Evolutionary conservation across 2,797 vertebrate genomes (phyloP).

Genomic region (Sebastolobus alascanus): DNA sequence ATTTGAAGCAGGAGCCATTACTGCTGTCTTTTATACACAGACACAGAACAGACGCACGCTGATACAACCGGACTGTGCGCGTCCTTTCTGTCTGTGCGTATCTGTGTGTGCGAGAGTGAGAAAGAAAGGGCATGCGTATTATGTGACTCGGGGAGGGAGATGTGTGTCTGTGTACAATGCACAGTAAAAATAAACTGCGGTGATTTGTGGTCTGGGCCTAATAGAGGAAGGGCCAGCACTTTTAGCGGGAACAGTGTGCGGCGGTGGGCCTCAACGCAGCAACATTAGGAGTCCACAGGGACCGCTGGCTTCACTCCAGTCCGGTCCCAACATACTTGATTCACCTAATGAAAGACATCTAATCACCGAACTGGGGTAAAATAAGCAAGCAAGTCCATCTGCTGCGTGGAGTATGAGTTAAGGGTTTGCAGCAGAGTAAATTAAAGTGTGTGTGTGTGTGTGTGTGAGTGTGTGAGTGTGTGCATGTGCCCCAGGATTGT

Average conservation of each 20-base stretch:
- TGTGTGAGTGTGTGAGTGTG: constrained; percentile 25
- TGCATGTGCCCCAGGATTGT: constrained; percentile 8
- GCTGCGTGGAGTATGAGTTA: constrained; percentile 44
- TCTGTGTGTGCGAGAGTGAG: constrained; percentile 32
- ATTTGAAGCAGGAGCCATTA: constrained; percentile 89
- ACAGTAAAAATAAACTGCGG: constrained; percentile 77
- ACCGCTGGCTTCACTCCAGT: constrained; percentile 66
- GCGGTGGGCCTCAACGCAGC: constrained; percentile 55
- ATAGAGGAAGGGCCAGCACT: constrained; percentile 64
- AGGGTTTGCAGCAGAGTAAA: constrained; percentile 53
- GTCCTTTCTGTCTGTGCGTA: constrained; percentile 40
- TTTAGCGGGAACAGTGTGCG: constrained; percentile 58
- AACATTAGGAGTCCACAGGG: constrained; percentile 63
- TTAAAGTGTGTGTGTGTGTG: constrained; percentile 41
- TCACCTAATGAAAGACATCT: constrained; percentile 77
- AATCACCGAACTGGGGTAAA: constrained; percentile 70
- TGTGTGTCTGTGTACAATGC: constrained; percentile 72
- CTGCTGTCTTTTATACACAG: constrained; percentile 87
- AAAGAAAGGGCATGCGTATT: constrained; percentile 55
- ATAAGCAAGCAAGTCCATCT: constrained; percentile 74
- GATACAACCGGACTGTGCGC: constrained; percentile 58
- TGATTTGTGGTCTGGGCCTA: constrained; percentile 76
- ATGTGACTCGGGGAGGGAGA: constrained; percentile 64
- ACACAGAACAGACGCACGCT: constrained; percentile 79
- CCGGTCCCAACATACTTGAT: constrained; percentile 66